Evolutionary conservation across 2,113 vertebrate genomes (phyloP).

Genomic region (Callipepla squamata): DNA sequence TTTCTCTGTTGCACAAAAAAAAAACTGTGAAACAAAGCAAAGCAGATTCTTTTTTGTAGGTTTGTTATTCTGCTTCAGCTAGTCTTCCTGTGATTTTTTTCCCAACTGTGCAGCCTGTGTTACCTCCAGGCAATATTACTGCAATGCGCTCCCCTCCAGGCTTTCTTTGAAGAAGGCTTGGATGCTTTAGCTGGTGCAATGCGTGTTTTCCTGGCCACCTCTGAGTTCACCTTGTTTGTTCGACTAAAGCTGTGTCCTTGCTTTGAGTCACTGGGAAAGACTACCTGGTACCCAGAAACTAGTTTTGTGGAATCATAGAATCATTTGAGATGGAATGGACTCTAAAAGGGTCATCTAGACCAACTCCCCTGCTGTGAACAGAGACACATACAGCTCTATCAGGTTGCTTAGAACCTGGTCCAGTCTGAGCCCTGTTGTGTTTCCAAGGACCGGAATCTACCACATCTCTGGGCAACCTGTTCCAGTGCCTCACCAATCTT

Average conservation of each 20-base stretch:
- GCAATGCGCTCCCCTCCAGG: neutral
- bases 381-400: too few relatives aligned
- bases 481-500: too few relatives aligned
- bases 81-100: neutral
- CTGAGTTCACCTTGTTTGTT: neutral
- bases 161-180: neutral
- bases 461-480: too few relatives aligned
- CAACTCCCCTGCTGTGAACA: too few relatives aligned
- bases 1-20: neutral
- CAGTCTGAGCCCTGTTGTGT: too few relatives aligned
- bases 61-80: neutral
- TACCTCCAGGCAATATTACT: neutral
- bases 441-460: too few relatives aligned
- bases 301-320: neutral
- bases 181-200: neutral
- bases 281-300: accelerated
- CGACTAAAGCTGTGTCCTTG: neutral
- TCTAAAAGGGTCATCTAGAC: too few relatives aligned
- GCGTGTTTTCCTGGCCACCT: neutral
- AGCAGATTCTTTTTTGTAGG: neutral
- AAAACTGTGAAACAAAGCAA: neutral
- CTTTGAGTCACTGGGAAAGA: neutral
- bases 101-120: neutral
- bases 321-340: too few relatives aligned
- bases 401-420: too few relatives aligned